phyloP scores from a whole-genome alignment of 2,113 vertebrate species.

The Gasterosteus nipponicus region DNA sequence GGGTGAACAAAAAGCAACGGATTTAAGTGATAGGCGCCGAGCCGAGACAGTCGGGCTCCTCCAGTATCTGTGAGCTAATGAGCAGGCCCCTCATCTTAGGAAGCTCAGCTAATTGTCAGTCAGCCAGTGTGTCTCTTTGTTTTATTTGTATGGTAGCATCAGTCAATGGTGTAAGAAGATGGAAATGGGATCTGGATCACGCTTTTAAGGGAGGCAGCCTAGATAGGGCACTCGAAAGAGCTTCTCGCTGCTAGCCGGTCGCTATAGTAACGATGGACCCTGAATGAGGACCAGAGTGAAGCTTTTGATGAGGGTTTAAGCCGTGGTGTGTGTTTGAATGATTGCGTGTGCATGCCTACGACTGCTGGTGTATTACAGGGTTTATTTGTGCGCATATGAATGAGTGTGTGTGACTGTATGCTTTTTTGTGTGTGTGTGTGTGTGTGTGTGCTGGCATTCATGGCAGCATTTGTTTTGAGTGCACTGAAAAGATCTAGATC shows the following conservation, averaged over 20 bases:
- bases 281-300: conserved; percentile 72
- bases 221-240: conserved; percentile 69
- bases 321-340: conserved; percentile 48
- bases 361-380: conserved; percentile 30
- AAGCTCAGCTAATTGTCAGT: conserved; percentile 68
- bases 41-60: conserved; percentile 49
- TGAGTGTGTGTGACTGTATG: conserved; percentile 25
- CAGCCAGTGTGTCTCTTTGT: conserved; percentile 69
- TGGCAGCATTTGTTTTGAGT: conserved; percentile 36
- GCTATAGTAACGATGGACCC: conserved; percentile 75
- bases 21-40: conserved; percentile 53
- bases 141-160: conserved; percentile 65
- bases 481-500: conserved; percentile 25
- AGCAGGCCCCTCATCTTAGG: conserved; percentile 55
- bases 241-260: conserved; percentile 66
- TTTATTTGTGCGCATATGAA: conserved; percentile 36
- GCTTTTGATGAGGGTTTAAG: conserved; percentile 71
- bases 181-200: conserved; percentile 68
- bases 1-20: conserved; percentile 43
- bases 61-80: conserved; percentile 54
- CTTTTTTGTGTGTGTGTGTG: background rate
- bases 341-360: conserved; percentile 27
- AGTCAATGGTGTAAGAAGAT: conserved; percentile 69
- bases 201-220: conserved; percentile 63
- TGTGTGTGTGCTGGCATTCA: background rate